phyloP scores from a whole-genome alignment of 2,888 invertebrate genomes.

The Sphaerophoria taeniata region DNA sequence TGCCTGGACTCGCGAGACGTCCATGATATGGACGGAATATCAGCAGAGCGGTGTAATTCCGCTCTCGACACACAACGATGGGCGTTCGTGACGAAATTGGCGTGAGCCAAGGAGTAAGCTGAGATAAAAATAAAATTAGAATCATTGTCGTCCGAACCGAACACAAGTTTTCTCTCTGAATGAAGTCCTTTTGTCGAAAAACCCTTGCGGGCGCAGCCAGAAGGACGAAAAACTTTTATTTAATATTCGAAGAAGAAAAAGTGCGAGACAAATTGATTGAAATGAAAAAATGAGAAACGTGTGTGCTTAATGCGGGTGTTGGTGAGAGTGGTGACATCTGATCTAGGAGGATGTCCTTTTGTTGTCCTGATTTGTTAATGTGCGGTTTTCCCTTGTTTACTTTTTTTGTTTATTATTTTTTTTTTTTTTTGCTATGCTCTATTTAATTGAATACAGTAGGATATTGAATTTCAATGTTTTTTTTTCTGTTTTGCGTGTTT shows the following conservation, averaged over 20 bases:
- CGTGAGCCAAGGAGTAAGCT: slow-evolving; percentile 71
- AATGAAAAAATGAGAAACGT: not conserved
- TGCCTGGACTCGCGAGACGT: slow-evolving; percentile 89
- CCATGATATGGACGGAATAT: slow-evolving; percentile 85
- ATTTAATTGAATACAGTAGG: slow-evolving; percentile 36
- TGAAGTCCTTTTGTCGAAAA: slow-evolving; percentile 36
- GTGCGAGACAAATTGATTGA: slow-evolving; percentile 16
- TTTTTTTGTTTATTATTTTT: slow-evolving; percentile 24
- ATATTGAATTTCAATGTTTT: slow-evolving; percentile 60
- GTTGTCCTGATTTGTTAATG: slow-evolving; percentile 50
- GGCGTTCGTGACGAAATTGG: slow-evolving; percentile 83
- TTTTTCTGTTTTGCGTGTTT: slow-evolving; percentile 4
- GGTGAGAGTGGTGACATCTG: slow-evolving; percentile 35
- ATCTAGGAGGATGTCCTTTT: slow-evolving; percentile 34
- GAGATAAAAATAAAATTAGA: not conserved
- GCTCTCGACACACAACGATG: slow-evolving; percentile 87
- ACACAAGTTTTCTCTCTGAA: not conserved
- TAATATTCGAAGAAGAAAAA: not conserved
- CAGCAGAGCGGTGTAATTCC: slow-evolving; percentile 88
- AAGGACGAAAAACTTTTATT: slow-evolving; percentile 18
- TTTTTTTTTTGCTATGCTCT: not conserved
- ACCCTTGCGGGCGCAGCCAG: slow-evolving; percentile 1
- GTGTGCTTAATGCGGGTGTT: slow-evolving; percentile 39
- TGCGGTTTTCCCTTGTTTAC: slow-evolving; percentile 4
- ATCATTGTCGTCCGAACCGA: not conserved